Evolutionary conservation across 1,140 invertebrate genomes (phyloP).

Genomic region (Lordiphosa mommai): DNA sequence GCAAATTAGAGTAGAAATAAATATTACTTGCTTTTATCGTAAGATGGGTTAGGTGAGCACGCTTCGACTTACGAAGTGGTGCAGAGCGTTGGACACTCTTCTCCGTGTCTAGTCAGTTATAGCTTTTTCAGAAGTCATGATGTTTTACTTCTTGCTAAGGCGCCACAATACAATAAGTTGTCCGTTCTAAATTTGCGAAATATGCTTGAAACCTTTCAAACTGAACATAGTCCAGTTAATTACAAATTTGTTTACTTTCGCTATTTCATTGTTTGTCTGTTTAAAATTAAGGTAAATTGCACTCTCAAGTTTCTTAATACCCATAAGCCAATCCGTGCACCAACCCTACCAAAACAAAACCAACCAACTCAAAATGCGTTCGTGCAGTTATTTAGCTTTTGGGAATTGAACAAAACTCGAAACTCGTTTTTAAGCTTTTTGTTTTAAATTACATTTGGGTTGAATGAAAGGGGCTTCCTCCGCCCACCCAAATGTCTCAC

Average conservation of each 20-base stretch:
- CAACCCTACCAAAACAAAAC: neutral
- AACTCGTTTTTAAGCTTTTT: constrained; percentile 16
- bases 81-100: no score
- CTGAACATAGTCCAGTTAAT: neutral
- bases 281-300: constrained; percentile 6
- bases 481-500: constrained; percentile 39
- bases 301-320: constrained; percentile 34
- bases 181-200: no score
- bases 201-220: no score
- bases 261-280: constrained; percentile 6
- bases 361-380: constrained; percentile 1
- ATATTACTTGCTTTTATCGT: no score
- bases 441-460: constrained; percentile 16
- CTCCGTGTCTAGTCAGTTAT: no score
- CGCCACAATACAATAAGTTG: no score
- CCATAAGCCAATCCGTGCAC: neutral
- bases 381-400: constrained; percentile 35
- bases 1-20: no score
- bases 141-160: no score
- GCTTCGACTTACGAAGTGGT: no score
- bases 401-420: constrained; percentile 30
- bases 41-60: no score
- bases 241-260: constrained; percentile 6
- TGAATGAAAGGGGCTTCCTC: constrained; percentile 33
- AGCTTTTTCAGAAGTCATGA: no score